Evolutionary conservation across 2,113 vertebrate species (phyloP).

Genomic region (Oreochromis spilurus): DNA sequence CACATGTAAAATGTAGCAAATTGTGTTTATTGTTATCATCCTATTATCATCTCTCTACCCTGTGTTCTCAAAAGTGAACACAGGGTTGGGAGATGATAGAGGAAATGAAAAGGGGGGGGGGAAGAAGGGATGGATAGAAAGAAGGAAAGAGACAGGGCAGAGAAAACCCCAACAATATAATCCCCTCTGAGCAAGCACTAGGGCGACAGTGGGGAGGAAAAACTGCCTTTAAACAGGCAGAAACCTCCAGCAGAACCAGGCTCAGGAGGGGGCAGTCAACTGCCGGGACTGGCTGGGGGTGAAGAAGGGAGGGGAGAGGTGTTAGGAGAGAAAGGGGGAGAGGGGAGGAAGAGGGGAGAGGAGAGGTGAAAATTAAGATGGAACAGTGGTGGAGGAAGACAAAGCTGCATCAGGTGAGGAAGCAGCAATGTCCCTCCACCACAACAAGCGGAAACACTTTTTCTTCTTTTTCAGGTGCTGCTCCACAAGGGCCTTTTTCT

Average conservation of each 20-base stretch:
- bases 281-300: background rate
- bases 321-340: background rate
- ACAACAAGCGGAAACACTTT: background rate
- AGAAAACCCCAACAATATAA: background rate
- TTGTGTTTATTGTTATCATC: no score
- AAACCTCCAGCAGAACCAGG: background rate
- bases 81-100: no score
- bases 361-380: background rate
- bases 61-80: no score
- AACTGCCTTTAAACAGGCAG: background rate
- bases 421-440: background rate
- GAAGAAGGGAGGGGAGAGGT: background rate
- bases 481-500: background rate
- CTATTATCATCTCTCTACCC: no score
- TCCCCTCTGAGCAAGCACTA: background rate
- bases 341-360: background rate
- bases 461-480: background rate
- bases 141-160: no score
- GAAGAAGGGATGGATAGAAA: background rate
- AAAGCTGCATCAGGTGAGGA: background rate
- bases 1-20: no score
- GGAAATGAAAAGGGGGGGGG: no score
- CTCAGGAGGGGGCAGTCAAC: background rate
- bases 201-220: background rate
- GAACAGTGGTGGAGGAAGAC: background rate